Evolutionary conservation across 2,888 invertebrate species (phyloP), one percentile per base, ranked within the genome.

Genomic region (Parelbella ahira): DNA sequence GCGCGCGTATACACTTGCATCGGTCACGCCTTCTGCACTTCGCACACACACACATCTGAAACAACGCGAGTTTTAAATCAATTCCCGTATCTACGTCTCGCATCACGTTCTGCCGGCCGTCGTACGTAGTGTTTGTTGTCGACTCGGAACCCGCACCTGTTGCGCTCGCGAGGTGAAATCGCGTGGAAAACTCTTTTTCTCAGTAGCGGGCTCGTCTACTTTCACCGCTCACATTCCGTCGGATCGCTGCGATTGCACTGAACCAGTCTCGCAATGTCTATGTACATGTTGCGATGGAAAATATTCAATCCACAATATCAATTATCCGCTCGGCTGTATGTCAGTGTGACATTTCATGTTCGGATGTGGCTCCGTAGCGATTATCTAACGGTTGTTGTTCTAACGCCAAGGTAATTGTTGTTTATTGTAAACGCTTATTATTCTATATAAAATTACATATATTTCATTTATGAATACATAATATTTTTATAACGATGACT

Each of bases 181-280:
- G 71, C 69, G 68, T 75, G 81, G 77, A 84, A 84, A 86, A 82
- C 75, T 73, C 64, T 80, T 84, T 82, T 86, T 80, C 84, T 79
- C 63, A 56, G 75, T 75, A 80, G 61, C 79, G 73, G 75, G 70
- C 79, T 76, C 75, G 76, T 68, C 76, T 64, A 84, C 87, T 87
- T 87, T 87, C 87, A 80, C 86, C 60, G 54, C 44, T 77, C 76
- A 75, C 83, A 83, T 84, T 80, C 83, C 80, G 67, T 55, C 58
- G 55, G 54, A 54, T 49, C 53, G 49, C 51, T 64, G 63, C 62
- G 62, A 54, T 73, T 69, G 67, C 71, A 58, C 63, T 63, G 54
- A 69, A 73, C 74, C 66, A 67, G 69, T 67, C 60, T 60, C 32
- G 33, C 38, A 37, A 42, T 48, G 45, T 42, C 36, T 36, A 44